Conservation (phyloP, 2,113 vertebrate genomes). For the Pelmatolapia mariae region DNA sequence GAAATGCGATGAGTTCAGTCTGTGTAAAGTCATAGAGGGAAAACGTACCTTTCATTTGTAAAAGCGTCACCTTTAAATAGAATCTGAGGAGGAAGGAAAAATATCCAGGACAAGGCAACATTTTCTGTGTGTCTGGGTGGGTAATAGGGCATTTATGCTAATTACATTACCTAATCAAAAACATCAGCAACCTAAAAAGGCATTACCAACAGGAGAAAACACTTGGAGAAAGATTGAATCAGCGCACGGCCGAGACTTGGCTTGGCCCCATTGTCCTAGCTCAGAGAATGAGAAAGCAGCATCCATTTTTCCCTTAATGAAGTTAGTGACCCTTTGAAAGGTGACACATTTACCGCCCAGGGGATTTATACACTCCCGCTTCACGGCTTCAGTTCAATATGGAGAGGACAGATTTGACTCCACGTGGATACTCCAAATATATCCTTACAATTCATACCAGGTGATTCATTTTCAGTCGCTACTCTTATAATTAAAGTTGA, state of each 20-base stretch:
- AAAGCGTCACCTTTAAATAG: constrained; percentile 61
- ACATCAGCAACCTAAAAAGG: constrained; percentile 46
- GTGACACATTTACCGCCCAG: constrained; percentile 76
- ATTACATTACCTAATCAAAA: constrained; percentile 50
- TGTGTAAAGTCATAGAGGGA: constrained; percentile 43
- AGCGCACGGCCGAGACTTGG: constrained; percentile 28
- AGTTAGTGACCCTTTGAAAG: constrained; percentile 80
- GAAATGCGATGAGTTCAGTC: constrained; percentile 43
- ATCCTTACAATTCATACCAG: constrained; percentile 53
- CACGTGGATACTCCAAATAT: constrained; percentile 52
- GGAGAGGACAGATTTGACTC: constrained; percentile 66
- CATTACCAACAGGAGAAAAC: constrained; percentile 44
- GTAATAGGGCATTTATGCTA: constrained; percentile 37
- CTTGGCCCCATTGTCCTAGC: constrained; percentile 52
- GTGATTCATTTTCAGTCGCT: constrained; percentile 39
- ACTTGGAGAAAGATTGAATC: constrained; percentile 54
- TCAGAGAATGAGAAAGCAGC: constrained; percentile 66
- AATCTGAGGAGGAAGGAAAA: not conserved
- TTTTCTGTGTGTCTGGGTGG: not conserved
- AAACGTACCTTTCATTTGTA: constrained; percentile 65
- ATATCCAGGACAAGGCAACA: not conserved
- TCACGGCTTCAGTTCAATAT: constrained; percentile 63
- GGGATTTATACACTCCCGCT: constrained; percentile 75
- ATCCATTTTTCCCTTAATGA: constrained; percentile 76
- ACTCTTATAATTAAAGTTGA: constrained; percentile 53